These are phyloP conservation scores for Cydia splendana DNA, from an alignment of 1,140 invertebrate species.

Conservation along the genomic window DNA sequence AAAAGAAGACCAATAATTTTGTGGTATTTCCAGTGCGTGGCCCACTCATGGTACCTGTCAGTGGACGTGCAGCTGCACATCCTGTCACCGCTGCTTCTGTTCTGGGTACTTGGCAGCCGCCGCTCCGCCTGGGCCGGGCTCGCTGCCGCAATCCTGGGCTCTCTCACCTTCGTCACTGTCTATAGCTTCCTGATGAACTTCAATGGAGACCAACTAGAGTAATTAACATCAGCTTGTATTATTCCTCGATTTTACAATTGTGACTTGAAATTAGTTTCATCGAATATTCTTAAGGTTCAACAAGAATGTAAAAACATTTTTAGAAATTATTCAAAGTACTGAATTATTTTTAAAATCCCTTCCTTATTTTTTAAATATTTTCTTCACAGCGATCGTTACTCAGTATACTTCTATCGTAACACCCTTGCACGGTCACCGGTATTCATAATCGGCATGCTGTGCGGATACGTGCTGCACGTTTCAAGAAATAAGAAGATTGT, in stretches of 20 bases:
- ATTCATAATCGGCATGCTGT: slow-evolving; percentile 21
- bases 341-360: too few species aligned
- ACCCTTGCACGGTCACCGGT: slow-evolving; percentile 41
- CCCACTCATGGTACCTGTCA: slow-evolving; percentile 77
- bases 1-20: not conserved
- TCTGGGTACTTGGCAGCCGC: slow-evolving; percentile 44
- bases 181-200: slow-evolving; percentile 63
- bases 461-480: not conserved
- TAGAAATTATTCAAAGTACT: too few species aligned
- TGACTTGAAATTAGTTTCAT: too few species aligned
- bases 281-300: too few species aligned
- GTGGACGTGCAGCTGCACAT: slow-evolving; percentile 77
- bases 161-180: slow-evolving; percentile 10
- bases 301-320: too few species aligned
- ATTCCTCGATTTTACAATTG: not conserved
- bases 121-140: slow-evolving; percentile 31
- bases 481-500: slow-evolving; percentile 1
- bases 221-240: not conserved
- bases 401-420: slow-evolving; percentile 73
- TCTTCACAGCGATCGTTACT: not conserved
- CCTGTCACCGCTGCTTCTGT: slow-evolving; percentile 62
- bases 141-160: not conserved
- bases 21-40: slow-evolving; percentile 66
- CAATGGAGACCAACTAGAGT: slow-evolving; percentile 48
- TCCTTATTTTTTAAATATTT: not conserved